Base-by-base conservation (phyloP, 2,797 vertebrate species). In the Lates japonicus region DNA sequence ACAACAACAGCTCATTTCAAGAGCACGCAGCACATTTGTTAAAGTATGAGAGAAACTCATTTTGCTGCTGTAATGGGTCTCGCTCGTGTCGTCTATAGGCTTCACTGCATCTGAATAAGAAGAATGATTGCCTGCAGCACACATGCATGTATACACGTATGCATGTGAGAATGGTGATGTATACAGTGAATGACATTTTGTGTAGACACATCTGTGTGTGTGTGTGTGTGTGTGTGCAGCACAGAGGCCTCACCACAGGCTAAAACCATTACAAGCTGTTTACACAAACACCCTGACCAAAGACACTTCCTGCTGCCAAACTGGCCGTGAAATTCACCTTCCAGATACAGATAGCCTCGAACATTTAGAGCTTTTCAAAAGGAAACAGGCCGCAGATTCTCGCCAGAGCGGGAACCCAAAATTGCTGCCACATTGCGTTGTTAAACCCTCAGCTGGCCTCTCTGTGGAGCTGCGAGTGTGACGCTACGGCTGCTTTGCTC, bases 271-370 rank as follows among this genome's bases (percentile, higher is more conserved):
- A 94, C 29, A 29, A 77, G 82, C 85, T 87, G 88, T 93, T 92
- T 89, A 88, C 75, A 85, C 81, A 92, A 93, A 96, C 92, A 93
- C 89, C 71, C 88, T 41, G 75, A 90, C 92, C 86, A 59, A 79
- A 88, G 75, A 84, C 91, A 92, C 94, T 93, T 95, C 94, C 93
- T 93, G 88, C 82, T n/a, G 62, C 60, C 90, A 92, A 96, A 95
- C 84, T 89, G 90, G 86, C 84, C 90, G 57, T 94, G 92, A 95
- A 93, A 93, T 94, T 76, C 81, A 82, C 80, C 88, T 85, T 81
- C 60, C 69, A 83, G 76, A 84, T 74, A 70, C 69, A 83, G 76
- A 84, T 73, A 69, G 85, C 69, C 74, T 29, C 55, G 8, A 77
- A 85, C 82, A 68, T 89, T 93, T 66, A 67, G 63, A 67, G 85